Conservation (phyloP, 1,140 invertebrate species). For the Achroia grisella region DNA sequence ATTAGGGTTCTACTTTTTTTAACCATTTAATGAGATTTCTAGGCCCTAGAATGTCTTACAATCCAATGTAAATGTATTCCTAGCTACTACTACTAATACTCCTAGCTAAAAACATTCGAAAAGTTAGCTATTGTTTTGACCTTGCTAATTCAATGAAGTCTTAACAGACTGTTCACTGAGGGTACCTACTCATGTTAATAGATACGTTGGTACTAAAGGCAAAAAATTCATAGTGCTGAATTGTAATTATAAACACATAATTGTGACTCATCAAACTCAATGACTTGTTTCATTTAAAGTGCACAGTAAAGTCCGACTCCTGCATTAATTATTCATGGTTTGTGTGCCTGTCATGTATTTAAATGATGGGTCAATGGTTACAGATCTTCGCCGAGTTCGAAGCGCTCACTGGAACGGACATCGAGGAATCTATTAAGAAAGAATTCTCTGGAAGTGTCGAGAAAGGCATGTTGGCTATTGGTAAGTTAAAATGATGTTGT, state of each 20-base stretch:
- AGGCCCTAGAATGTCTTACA: no score
- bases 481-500: conserved; percentile 70
- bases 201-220: no score
- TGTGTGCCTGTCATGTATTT: conserved; percentile 5
- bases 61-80: no score
- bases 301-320: background rate
- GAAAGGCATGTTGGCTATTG: conserved; percentile 89
- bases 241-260: background rate
- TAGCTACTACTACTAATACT: no score
- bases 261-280: conserved; percentile 4
- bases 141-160: no score
- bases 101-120: no score
- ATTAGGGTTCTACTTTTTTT: no score
- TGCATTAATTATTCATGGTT: conserved; percentile 18
- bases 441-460: conserved; percentile 92
- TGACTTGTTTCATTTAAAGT: background rate
- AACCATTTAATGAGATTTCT: no score
- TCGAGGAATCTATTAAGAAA: conserved; percentile 89
- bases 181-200: no score
- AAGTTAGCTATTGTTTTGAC: no score
- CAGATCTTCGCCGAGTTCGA: conserved; percentile 88
- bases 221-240: background rate
- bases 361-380: conserved; percentile 9
- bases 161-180: no score
- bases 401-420: conserved; percentile 82